Base-by-base conservation (phyloP, 2,797 vertebrate species). In the Coranthus polyacanthus region DNA sequence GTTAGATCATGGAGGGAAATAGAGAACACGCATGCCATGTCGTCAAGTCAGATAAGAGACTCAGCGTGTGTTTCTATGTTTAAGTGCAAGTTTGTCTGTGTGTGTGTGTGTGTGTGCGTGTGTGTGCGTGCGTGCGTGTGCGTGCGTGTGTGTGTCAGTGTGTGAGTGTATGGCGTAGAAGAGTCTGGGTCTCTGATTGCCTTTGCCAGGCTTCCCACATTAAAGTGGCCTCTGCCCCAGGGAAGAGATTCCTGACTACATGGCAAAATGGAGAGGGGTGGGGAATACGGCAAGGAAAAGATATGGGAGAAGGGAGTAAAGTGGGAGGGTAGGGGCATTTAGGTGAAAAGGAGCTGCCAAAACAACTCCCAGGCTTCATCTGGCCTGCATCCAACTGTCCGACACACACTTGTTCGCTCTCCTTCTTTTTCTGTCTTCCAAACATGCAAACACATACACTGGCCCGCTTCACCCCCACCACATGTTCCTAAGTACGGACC, bases 111-210 rank as follows among this genome's bases (percentile, higher is more conserved):
- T 49, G 72, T 62, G 43, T 34, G 39, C 60, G 52, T 51, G 54
- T 43, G 58, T 47, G 57, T 60, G 51, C 57, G 68, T 41, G 57
- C 65, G 18, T 52, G 49, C 62, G 60, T n/a, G n/a, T n/a, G 64
- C 44, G 72, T 62, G 43, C 26, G 39, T 62, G 43, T 41, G 56
- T 72, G 65, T 65, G 68, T 54, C 26, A 53, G 69, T 79, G 72
- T 53, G 78, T 72, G 87, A 87, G 79, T 54, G 68, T 49, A 50
- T 78, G 80, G 87, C 74, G 78, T 89, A 79, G 75, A 83, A 81
- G 83, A 87, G 89, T 91, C 90, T 92, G 88, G 89, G 69, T 90
- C 92, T 88, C 92, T 93, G 91, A 92, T 90, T 94, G 93, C 91
- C 79, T 87, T 83, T 86, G 81, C 88, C 84, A 83, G 85, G 81